Percentiles rank a stretch among this genome's conserved stretches.
Conservation (phyloP, 1,140 invertebrate genomes). For the Andricus grossulariae region DNA sequence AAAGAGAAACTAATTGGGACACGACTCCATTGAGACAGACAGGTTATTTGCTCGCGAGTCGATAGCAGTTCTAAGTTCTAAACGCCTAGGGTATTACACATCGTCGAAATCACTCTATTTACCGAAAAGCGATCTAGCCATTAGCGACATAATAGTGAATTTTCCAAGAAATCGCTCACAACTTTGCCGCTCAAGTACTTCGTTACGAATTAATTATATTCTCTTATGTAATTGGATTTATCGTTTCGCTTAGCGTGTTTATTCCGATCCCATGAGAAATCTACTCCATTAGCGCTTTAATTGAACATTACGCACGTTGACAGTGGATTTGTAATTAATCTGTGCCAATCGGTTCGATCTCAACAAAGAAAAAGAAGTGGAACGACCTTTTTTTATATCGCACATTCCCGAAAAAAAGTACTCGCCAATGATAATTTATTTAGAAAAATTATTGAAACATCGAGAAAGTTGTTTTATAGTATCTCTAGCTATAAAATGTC, state of each 20-base stretch:
- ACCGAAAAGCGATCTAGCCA: conserved; percentile 47
- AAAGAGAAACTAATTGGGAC: conserved; percentile 7
- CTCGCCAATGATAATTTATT: conserved; percentile 9
- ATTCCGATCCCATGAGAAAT: conserved; percentile 52
- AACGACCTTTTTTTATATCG: background rate
- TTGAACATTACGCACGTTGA: conserved; percentile 63
- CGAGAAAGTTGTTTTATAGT: too few relatives aligned
- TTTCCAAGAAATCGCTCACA: conserved; percentile 42
- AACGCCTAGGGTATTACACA: background rate
- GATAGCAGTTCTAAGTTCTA: background rate
- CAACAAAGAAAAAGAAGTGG: conserved; percentile 38
- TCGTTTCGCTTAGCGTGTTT: conserved; percentile 46
- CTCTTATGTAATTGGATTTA: conserved; percentile 63
- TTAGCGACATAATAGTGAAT: conserved; percentile 47
- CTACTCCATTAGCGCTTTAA: conserved; percentile 64
- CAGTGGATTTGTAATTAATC: conserved; percentile 57
- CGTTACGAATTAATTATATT: conserved; percentile 58
- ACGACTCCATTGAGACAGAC: background rate
- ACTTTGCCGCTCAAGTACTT: conserved; percentile 39
- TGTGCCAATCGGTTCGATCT: conserved; percentile 46
- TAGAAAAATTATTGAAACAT: conserved; percentile 5
- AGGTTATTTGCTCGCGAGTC: background rate
- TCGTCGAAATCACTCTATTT: conserved; percentile 13
- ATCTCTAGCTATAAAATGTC: too few relatives aligned
- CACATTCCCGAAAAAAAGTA: conserved; percentile 1